phyloP scores from a whole-genome alignment of 2,888 invertebrate species.

The Trichogramma dendrolimi region DNA sequence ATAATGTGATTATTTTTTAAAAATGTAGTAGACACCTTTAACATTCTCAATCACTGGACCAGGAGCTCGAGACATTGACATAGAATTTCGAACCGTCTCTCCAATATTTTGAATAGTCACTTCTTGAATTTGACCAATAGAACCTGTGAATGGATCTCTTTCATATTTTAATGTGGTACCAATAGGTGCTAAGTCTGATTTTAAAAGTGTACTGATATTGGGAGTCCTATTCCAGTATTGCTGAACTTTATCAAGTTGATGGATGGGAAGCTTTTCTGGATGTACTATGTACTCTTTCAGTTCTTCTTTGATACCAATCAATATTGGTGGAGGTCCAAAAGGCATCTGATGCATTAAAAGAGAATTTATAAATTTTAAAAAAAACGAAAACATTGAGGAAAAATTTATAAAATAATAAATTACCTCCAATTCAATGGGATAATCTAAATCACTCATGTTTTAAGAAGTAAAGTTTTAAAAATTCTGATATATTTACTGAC shows the following conservation, averaged over 20 bases:
- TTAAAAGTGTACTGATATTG: constrained; percentile 55
- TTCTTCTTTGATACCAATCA: constrained; percentile 63
- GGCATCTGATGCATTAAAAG: constrained; percentile 51
- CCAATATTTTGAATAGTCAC: constrained; percentile 59
- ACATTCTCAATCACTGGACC: constrained; percentile 67
- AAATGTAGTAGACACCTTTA: constrained; percentile 55
- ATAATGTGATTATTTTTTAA: neutral
- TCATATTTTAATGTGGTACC: constrained; percentile 58
- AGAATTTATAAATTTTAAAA: neutral
- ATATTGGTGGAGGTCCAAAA: constrained; percentile 61
- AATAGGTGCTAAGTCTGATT: constrained; percentile 55
- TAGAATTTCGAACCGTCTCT: constrained; percentile 67
- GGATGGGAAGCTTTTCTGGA: constrained; percentile 69
- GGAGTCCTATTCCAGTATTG: constrained; percentile 62
- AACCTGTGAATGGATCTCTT: constrained; percentile 72
- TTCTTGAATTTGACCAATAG: constrained; percentile 68
- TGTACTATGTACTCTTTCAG: constrained; percentile 64
- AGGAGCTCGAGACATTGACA: constrained; percentile 76
- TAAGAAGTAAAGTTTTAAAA: too few species aligned
- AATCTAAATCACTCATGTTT: too few species aligned
- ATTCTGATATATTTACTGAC: too few species aligned
- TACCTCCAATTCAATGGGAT: too few species aligned
- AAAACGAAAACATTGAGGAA: too few species aligned
- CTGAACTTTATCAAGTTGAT: constrained; percentile 66
- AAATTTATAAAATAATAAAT: too few species aligned